Percentiles rank a stretch among this genome's conserved stretches.
These are phyloP conservation scores for Tigriopus japonicus DNA, from an alignment of 1,140 invertebrate genomes.

Conservation along the genomic window DNA sequence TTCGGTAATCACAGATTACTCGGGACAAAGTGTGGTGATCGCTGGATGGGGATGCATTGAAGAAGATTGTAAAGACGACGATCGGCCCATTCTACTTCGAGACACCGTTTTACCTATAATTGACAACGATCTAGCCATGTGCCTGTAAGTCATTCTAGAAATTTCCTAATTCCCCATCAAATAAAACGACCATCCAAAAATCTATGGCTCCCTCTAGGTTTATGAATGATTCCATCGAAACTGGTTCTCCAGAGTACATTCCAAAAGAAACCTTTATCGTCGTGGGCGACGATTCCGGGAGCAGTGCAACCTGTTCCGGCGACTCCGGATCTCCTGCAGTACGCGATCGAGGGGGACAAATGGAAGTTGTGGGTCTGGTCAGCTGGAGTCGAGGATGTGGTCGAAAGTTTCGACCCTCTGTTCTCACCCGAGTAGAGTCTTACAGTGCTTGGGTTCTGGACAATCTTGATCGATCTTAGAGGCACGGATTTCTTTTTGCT, in stretches of 20 bases:
- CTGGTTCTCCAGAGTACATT: neutral
- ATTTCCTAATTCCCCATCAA: neutral
- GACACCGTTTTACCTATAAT: neutral
- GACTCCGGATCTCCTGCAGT: slow-evolving; percentile 7
- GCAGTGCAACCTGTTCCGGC: neutral
- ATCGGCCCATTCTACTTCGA: neutral
- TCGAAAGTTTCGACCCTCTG: slow-evolving; percentile 1
- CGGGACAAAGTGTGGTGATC: neutral
- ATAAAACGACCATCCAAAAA: neutral
- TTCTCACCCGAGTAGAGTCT: neutral
- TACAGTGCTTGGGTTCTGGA: neutral
- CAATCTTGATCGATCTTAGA: neutral
- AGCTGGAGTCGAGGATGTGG: slow-evolving; percentile 13
- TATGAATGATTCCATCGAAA: neutral
- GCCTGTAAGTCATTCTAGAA: neutral
- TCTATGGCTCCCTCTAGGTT: slow-evolving; percentile 6
- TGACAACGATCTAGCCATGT: neutral
- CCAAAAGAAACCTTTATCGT: slow-evolving; percentile 3
- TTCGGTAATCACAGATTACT: neutral
- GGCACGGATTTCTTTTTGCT: too few species aligned
- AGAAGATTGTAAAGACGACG: neutral
- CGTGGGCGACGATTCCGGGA: neutral
- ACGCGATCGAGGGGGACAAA: neutral
- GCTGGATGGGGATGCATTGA: neutral
- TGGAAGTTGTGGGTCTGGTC: slow-evolving; percentile 9